Evolutionary conservation across 2,888 invertebrate species (phyloP).

Genomic region (Hipparchia semele): DNA sequence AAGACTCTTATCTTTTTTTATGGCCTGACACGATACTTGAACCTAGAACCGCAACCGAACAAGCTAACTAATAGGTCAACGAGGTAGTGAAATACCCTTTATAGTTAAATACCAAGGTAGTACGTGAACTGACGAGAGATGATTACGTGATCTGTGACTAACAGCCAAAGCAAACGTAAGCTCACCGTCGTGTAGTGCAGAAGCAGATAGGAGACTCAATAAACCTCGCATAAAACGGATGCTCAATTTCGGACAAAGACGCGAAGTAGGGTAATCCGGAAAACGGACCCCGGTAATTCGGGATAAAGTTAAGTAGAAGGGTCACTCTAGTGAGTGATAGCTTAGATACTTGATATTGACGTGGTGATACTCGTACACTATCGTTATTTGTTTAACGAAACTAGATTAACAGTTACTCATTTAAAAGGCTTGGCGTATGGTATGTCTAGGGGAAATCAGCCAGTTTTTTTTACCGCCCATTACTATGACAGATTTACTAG

Average conservation of each 20-base stretch:
- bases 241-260: conserved; percentile 13
- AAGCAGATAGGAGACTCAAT: conserved; percentile 10
- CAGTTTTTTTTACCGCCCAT: no score
- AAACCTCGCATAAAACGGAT: conserved; percentile 16
- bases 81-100: no score
- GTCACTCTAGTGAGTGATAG: neutral
- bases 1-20: no score
- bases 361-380: neutral
- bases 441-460: no score
- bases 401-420: no score
- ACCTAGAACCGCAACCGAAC: no score
- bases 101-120: neutral
- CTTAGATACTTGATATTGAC: neutral
- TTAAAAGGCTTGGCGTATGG: no score
- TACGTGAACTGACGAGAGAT: neutral
- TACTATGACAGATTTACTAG: no score
- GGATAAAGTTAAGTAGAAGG: conserved; percentile 14
- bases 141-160: neutral
- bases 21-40: no score
- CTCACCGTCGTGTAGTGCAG: neutral
- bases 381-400: neutral
- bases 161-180: neutral
- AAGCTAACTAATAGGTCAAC: no score
- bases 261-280: conserved; percentile 11
- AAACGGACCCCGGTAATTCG: conserved; percentile 13